A percentile compares a stretch with the other conserved stretches of the same genome.
Conservation (phyloP, 2,797 vertebrate genomes). For the Tenualosa thibaudeaui region DNA sequence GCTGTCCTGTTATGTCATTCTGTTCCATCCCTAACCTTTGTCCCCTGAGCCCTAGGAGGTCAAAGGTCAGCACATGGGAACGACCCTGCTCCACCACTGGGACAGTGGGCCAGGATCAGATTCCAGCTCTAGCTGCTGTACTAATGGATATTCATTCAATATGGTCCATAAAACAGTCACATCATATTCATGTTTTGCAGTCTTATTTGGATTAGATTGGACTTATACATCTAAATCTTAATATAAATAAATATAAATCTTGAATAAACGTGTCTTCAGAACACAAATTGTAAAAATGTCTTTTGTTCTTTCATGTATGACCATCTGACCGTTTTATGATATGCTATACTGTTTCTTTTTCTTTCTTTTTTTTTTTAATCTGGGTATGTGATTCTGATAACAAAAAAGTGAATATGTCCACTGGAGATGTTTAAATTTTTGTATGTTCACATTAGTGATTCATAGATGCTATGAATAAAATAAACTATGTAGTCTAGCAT, state of each 20-base stretch:
- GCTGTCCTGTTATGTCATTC: constrained; percentile 34
- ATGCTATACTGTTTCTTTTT: not conserved
- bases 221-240: no score
- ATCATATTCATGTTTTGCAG: not conserved
- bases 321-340: not conserved
- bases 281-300: not conserved
- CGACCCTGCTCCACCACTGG: constrained; percentile 20
- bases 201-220: not conserved
- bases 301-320: not conserved
- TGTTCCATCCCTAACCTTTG: constrained; percentile 41
- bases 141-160: constrained; percentile 14
- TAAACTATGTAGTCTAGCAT: not conserved
- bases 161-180: constrained; percentile 3
- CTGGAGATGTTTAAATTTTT: not conserved
- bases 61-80: constrained; percentile 51
- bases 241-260: no score
- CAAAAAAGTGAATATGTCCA: not conserved
- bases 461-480: not conserved
- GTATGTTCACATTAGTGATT: not conserved
- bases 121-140: not conserved
- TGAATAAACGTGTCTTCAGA: not conserved
- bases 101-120: constrained; percentile 8
- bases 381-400: not conserved
- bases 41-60: constrained; percentile 22
- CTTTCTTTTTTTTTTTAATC: no score